phyloP scores from a whole-genome alignment of 2,888 invertebrate species.

The Catocala nupta region DNA sequence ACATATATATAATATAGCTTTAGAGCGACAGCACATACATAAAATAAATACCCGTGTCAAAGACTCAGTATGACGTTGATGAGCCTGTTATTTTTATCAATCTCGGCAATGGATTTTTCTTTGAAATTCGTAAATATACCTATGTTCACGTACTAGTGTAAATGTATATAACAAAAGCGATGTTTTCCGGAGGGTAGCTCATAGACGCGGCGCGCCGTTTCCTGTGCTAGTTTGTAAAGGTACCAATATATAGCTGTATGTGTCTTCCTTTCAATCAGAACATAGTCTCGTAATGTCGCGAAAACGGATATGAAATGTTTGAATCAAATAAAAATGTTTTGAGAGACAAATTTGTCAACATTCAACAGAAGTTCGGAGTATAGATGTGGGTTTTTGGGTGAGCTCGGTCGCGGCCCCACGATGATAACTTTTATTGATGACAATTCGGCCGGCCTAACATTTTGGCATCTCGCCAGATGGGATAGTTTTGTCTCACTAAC shows the following conservation, averaged over 20 bases:
- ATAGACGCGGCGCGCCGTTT: slow-evolving; percentile 22
- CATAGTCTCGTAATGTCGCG: slow-evolving; percentile 19
- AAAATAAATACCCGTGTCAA: too few species aligned
- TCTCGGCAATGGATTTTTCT: not conserved
- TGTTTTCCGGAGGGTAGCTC: slow-evolving; percentile 30
- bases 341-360: slow-evolving; percentile 45
- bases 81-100: not conserved
- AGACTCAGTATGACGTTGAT: not conserved
- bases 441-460: slow-evolving; percentile 65
- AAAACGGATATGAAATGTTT: slow-evolving; percentile 34
- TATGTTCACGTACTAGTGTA: not conserved
- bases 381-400: slow-evolving; percentile 63
- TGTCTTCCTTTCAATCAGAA: slow-evolving; percentile 21
- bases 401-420: slow-evolving; percentile 58
- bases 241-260: slow-evolving; percentile 8
- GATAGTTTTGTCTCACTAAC: slow-evolving; percentile 66
- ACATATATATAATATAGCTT: too few species aligned
- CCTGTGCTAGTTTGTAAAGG: slow-evolving; percentile 18
- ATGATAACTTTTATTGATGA: slow-evolving; percentile 76
- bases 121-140: not conserved
- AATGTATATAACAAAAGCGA: slow-evolving; percentile 17
- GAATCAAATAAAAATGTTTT: slow-evolving; percentile 49
- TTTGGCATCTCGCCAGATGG: slow-evolving; percentile 70
- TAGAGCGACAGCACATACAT: too few species aligned
- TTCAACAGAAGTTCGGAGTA: slow-evolving; percentile 47